These are phyloP conservation scores for Corythornis cristatus DNA, from an alignment of 2,113 vertebrate species.

Conservation along the genomic window DNA sequence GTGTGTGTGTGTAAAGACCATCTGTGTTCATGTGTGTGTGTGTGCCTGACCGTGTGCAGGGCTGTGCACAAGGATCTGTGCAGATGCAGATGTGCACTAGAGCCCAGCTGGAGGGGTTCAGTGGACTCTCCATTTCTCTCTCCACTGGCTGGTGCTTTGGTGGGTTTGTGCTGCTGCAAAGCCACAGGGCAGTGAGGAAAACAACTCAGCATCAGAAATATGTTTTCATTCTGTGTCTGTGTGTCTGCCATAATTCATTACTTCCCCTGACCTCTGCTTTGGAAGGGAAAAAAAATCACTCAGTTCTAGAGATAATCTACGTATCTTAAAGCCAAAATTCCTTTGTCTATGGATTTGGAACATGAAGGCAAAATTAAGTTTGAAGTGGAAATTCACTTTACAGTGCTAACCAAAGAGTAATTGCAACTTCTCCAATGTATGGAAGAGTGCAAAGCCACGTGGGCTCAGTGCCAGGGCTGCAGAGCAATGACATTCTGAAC, in stretches of 20 bases:
- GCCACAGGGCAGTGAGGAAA: background rate
- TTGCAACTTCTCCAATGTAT: background rate
- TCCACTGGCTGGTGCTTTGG: background rate
- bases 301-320: background rate
- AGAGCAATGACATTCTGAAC: background rate
- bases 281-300: background rate
- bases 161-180: background rate
- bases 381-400: conserved; percentile 11
- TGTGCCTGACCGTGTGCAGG: accelerated
- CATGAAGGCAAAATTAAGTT: background rate
- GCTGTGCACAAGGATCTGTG: background rate
- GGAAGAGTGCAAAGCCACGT: background rate
- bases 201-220: background rate
- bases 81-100: background rate
- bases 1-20: background rate
- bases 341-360: conserved; percentile 3
- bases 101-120: conserved; percentile 14
- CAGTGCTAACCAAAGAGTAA: background rate
- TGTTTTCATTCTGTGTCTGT: background rate
- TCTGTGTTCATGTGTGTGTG: background rate
- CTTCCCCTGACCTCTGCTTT: conserved; percentile 21
- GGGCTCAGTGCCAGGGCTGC: background rate
- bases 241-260: conserved; percentile 30
- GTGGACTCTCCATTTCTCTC: background rate
- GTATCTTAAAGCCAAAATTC: conserved; percentile 29